Base-by-base conservation (phyloP, 2,888 invertebrate genomes). In the Tupiocoris notatus region DNA sequence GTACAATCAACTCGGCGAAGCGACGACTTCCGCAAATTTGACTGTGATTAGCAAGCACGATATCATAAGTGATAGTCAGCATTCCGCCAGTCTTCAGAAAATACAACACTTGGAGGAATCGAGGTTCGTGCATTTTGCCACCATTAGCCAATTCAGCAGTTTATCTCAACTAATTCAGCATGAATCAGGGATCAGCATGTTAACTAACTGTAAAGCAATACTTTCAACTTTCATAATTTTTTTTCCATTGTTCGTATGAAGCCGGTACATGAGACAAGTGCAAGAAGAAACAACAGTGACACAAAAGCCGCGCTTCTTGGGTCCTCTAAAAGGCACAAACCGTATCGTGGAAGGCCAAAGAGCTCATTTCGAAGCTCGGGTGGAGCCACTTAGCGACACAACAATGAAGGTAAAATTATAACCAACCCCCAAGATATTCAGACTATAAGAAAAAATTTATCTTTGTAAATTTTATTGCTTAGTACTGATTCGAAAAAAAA, bases 311-410 rank as follows among this genome's bases (percentile, higher is more conserved):
- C 88, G 92, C 82, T 96, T 96, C 85, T 87, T 95, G 81, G 94
- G 94, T 80, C 94, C 93, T 77, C 85, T 96, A 75, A 95, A 95
- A 84, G 95, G 95, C 65, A 95, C 95, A n/a, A 95, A 92, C 82
- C 94, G 93, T 83, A 94, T 96, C 82, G 89, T 94, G 21, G 96
- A 97, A 86, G 94, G 95, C 0, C 96, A 96, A 86, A 89, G 94
- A 65, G 95, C 96, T 80, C 96, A 97, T 83, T 95, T 97, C 83
- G 97, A 97, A 86, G 94, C 93, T 2, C 91, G 96, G 79, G 93
- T 98, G 65, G 95, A 96, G 83, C 98, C 98, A 0, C 93, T 96
- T 84, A 95, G 92, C 83, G 98, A 98, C 85, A 88, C 95, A 24
- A 92, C 92, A 20, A 91, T 98, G 91, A 89, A 89, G 80, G 83